A percentile compares a stretch with the other conserved stretches of the same genome.
Conservation (phyloP, 2,797 vertebrate genomes). For the Gallirallus australis region DNA sequence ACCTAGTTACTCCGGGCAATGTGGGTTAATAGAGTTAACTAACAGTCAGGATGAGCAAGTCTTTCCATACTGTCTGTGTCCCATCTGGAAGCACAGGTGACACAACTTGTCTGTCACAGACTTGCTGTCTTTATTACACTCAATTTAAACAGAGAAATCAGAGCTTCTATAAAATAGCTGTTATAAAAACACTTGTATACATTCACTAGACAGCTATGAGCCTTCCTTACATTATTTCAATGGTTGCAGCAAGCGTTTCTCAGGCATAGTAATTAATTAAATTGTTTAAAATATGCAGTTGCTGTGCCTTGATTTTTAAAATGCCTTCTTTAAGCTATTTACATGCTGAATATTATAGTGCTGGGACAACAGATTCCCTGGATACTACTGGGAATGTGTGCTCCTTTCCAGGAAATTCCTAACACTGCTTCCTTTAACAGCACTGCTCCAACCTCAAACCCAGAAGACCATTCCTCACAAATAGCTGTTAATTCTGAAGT, state of each 20-base stretch:
- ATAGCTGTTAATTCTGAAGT: background rate
- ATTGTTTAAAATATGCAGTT: slow-evolving; percentile 13
- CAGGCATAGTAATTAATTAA: slow-evolving; percentile 27
- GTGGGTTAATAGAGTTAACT: background rate
- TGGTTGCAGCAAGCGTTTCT: background rate
- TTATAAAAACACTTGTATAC: slow-evolving; percentile 4
- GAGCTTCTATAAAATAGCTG: slow-evolving; percentile 26
- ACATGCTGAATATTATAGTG: background rate
- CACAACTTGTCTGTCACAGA: slow-evolving; percentile 4
- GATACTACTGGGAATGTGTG: background rate
- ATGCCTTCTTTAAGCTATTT: background rate
- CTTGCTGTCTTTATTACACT: slow-evolving; percentile 36
- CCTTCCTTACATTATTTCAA: background rate
- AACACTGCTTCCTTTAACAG: background rate
- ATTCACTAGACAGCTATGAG: slow-evolving; percentile 31
- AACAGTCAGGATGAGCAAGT: slow-evolving; percentile 16
- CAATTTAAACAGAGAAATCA: slow-evolving; percentile 19
- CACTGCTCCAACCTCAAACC: background rate
- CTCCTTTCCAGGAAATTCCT: background rate
- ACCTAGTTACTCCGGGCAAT: background rate
- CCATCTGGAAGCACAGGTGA: slow-evolving; percentile 52
- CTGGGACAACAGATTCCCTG: background rate
- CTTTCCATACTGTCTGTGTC: background rate
- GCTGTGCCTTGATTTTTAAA: background rate
- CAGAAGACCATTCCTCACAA: background rate